Base-by-base conservation (phyloP, 2,888 invertebrate genomes). In the Sylvicola cinctus region DNA sequence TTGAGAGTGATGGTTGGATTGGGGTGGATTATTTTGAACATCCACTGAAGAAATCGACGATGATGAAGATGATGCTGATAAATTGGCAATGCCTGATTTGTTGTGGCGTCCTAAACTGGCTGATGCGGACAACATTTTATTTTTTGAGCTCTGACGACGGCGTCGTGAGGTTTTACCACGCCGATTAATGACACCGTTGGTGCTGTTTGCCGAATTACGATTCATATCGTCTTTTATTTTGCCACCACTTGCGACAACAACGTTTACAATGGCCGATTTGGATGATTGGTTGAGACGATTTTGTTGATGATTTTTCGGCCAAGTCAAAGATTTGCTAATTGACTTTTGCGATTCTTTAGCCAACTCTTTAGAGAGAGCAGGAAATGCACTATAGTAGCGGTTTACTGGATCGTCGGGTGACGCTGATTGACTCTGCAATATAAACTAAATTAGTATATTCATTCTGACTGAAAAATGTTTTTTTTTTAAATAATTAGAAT, bases 351-450 rank as follows among this genome's bases (percentile, higher is more conserved):
- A 8, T 25, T 27, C 27, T 11, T 10, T 20, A 11, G 29, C 48
- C 47, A 49, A 48, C 43, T 52, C 63, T 54, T 65, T 65, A 43
- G 62, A 71, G 48, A 70, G 62, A 46, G 74, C 70, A 46, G 78
- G 78, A 59, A 79, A 79, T 43, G 78, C 78, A 49, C 74, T 72
- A 65, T 74, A 77, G 54, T 78, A 78, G 55, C 71, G 67, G 52
- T 73, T 70, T 45, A 74, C 74, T 51, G 72, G 70, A 59, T 77
- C 78, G 45, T 44, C 44, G 14, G 31, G 28, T 16, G 35, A 29
- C 20, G 35, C 32, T 36, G 39, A 34, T 28, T 28, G 28, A 28
- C 12, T 13, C 28, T 28, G 20, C 5, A 20, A 20, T 20, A n/a
- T n/a, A n/a, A n/a, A n/a, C n/a, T n/a, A n/a, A n/a, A n/a, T n/a